phyloP scores from a whole-genome alignment of 2,888 invertebrate species.

The Seira sanloemensis region DNA sequence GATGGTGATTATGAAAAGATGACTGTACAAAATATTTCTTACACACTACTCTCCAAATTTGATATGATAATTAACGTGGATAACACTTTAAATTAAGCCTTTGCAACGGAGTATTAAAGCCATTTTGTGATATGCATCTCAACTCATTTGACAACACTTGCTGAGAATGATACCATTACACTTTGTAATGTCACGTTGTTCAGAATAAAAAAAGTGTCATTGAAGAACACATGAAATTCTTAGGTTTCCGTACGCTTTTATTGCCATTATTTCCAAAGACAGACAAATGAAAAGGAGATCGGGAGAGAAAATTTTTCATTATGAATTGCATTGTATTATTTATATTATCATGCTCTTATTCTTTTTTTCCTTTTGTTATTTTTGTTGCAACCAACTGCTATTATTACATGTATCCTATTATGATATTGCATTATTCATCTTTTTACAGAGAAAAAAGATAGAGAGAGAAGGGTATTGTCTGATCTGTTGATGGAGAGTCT shows the following conservation, averaged over 20 bases:
- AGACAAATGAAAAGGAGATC: conserved; percentile 60
- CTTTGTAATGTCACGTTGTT: too few relatives aligned
- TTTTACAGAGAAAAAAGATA: conserved; percentile 33
- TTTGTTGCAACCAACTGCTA: conserved; percentile 54
- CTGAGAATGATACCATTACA: too few relatives aligned
- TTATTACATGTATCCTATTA: conserved; percentile 59
- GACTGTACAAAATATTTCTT: too few relatives aligned
- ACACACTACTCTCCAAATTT: too few relatives aligned
- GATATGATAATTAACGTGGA: too few relatives aligned
- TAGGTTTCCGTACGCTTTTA: conserved; percentile 55
- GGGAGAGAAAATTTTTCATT: conserved; percentile 54
- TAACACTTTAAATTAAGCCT: too few relatives aligned
- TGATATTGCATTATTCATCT: conserved; percentile 66
- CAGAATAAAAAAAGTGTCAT: too few relatives aligned
- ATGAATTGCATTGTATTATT: conserved; percentile 40
- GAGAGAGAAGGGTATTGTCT: conserved; percentile 55
- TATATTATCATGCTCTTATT: conserved; percentile 21
- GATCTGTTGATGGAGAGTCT: conserved; percentile 61
- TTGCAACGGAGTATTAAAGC: too few relatives aligned
- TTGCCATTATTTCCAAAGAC: conserved; percentile 62
- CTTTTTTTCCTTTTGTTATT: conserved; percentile 55
- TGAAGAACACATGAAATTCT: too few relatives aligned
- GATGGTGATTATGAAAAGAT: too few relatives aligned
- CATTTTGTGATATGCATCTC: too few relatives aligned
- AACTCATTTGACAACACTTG: too few relatives aligned